A percentile compares a stretch with the other conserved stretches of the same genome.
These are phyloP conservation scores for Cichlasoma orientale DNA, from an alignment of 2,797 vertebrate genomes.

Conservation along the genomic window DNA sequence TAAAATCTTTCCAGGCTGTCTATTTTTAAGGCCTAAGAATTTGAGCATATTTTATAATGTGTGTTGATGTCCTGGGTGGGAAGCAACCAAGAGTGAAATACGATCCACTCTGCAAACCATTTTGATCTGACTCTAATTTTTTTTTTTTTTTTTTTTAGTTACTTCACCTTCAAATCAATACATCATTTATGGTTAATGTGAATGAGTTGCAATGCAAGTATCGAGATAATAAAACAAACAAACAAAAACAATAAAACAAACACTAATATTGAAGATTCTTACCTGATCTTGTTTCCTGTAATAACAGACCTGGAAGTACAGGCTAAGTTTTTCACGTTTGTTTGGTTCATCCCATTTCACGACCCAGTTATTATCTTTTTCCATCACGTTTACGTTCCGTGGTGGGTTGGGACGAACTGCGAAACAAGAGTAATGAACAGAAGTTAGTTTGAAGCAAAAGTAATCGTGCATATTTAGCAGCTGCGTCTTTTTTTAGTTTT, in stretches of 20 bases:
- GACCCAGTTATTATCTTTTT: constrained; percentile 34
- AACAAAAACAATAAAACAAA: neutral
- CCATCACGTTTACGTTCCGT: constrained; percentile 23
- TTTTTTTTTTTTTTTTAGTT: neutral
- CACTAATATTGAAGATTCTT: neutral
- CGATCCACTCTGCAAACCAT: too few species aligned
- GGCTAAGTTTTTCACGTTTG: accelerated
- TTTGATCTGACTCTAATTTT: neutral
- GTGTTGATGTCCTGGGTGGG: too few species aligned
- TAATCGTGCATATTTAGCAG: neutral
- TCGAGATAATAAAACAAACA: neutral
- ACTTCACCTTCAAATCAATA: neutral
- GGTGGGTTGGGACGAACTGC: constrained; percentile 66
- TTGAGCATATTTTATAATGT: neutral
- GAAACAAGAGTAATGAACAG: neutral
- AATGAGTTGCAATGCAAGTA: neutral
- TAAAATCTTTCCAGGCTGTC: neutral
- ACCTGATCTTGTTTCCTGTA: constrained; percentile 53
- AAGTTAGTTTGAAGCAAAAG: accelerated
- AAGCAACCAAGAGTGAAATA: too few species aligned
- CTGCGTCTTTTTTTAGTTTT: neutral
- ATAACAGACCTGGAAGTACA: constrained; percentile 66
- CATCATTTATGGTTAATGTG: neutral
- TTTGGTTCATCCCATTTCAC: constrained; percentile 55
- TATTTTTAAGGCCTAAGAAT: neutral